Evolutionary conservation across 2,888 invertebrate genomes (phyloP).

Genomic region (Vandiemenella viatica): DNA sequence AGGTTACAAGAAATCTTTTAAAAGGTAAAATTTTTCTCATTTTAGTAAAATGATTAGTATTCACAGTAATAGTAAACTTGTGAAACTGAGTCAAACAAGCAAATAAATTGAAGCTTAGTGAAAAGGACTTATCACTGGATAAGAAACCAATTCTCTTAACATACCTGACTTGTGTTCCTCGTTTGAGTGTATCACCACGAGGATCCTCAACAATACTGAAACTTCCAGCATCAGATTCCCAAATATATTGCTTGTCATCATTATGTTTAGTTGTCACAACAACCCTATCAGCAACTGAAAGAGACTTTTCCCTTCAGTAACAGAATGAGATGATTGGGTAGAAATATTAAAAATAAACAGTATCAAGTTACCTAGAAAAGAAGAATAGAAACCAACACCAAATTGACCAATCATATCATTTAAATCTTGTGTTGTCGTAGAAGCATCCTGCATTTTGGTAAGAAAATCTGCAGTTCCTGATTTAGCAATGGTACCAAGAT

Average conservation of each 20-base stretch:
- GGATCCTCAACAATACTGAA: conserved; percentile 90
- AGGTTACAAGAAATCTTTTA: no score
- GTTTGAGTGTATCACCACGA: conserved; percentile 74
- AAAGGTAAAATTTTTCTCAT: no score
- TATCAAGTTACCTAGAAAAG: conserved; percentile 54
- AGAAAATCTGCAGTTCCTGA: conserved; percentile 92
- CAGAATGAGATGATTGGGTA: no score
- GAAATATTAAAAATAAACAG: no score
- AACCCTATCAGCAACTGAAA: conserved; percentile 79
- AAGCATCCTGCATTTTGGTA: conserved; percentile 28
- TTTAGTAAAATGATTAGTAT: no score
- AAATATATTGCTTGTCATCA: conserved; percentile 85
- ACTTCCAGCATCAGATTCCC: conserved; percentile 90
- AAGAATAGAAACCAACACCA: conserved; percentile 98
- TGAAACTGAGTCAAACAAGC: no score
- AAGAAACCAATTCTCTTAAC: no score
- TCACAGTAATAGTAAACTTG: no score
- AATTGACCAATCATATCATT: conserved; percentile 99
- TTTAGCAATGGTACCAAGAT: conserved; percentile 96
- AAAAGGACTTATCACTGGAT: no score
- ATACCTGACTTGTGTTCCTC: conserved; percentile 75
- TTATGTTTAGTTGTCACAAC: conserved; percentile 92
- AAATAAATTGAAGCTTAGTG: no score
- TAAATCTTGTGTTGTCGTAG: conserved; percentile 44
- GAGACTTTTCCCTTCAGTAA: neutral